Base-by-base conservation (phyloP, 1,140 invertebrate genomes). In the Onthophagus taurus region DNA sequence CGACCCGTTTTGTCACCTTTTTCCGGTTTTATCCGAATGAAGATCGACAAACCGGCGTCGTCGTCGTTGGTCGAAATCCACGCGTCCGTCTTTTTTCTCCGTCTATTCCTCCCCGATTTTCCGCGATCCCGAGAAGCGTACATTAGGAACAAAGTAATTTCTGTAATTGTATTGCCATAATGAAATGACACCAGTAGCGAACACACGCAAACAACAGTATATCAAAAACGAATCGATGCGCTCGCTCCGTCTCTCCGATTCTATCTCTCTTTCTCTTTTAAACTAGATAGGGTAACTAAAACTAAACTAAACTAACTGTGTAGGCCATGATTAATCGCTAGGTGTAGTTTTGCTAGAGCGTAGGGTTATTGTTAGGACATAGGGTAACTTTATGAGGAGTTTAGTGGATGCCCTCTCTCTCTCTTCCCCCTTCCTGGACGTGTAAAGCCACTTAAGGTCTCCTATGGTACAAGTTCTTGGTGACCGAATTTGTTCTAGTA, bases 341-440 rank as follows among this genome's bases (percentile, higher is more conserved):
- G 44, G 44, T 38, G 44, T 45, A 45, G 44, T 24, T 17, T 45
- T 43, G 23, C 35, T 45, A 45, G 44, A 36, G 23, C 24, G 31
- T 45, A 45, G 44, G 44, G 44, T 45, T 38, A 45, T 36, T 45
- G 44, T 45, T 45, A 45, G 44, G 44, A 29, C 29, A 44, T 45
- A 44, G 42, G 42, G 33, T 44, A 35, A 18, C 39, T 24, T 45
- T 45, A 36, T 31, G 35, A 34, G 43, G 12, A n/a, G n/a, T n/a
- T 26, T 45, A 45, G 44, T 38, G 34, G 37, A 34, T 34, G 35
- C 44, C 44, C 44, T 45, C 44, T 29, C 11, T 20, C 2, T n/a
- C n/a, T n/a, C n/a, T n/a, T n/a, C n/a, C n/a, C n/a, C n/a, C n/a
- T n/a, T n/a, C n/a, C n/a, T n/a, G 23, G 23, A 26, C 6, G 6